Evolutionary conservation across 2,888 invertebrate genomes (phyloP).

Genomic region (Dicyrtomina minuta): DNA sequence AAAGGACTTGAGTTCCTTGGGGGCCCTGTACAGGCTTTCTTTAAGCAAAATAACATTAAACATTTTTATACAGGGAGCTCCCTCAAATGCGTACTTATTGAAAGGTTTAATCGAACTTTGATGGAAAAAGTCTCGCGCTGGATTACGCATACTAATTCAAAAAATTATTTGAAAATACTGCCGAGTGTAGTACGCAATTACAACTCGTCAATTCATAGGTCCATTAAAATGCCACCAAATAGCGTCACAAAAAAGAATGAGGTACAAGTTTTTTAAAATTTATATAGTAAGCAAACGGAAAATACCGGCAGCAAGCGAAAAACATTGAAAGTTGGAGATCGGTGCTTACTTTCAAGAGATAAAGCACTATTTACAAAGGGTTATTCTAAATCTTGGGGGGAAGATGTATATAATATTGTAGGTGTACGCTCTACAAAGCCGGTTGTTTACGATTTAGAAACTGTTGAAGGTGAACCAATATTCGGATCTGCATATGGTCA

Average conservation of each 20-base stretch:
- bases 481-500: too few relatives aligned
- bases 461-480: too few relatives aligned
- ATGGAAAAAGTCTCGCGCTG: neutral
- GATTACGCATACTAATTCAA: neutral
- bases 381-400: too few relatives aligned
- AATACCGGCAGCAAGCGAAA: too few relatives aligned
- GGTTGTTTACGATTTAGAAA: too few relatives aligned
- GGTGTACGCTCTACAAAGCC: too few relatives aligned
- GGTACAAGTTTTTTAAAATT: neutral
- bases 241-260: neutral
- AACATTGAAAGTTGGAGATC: too few relatives aligned
- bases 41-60: neutral
- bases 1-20: neutral
- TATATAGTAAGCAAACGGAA: too few relatives aligned
- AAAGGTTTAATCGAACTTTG: conserved; percentile 8
- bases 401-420: too few relatives aligned
- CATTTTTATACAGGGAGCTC: neutral
- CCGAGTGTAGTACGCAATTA: neutral
- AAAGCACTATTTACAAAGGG: too few relatives aligned
- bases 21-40: neutral
- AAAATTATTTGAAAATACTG: neutral
- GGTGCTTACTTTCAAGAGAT: too few relatives aligned
- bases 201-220: neutral
- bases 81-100: conserved; percentile 6
- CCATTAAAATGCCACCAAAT: neutral